Evolutionary conservation across 1,140 invertebrate species (phyloP), one percentile per base, ranked within the genome.

Genomic region (Drosophila tristis): DNA sequence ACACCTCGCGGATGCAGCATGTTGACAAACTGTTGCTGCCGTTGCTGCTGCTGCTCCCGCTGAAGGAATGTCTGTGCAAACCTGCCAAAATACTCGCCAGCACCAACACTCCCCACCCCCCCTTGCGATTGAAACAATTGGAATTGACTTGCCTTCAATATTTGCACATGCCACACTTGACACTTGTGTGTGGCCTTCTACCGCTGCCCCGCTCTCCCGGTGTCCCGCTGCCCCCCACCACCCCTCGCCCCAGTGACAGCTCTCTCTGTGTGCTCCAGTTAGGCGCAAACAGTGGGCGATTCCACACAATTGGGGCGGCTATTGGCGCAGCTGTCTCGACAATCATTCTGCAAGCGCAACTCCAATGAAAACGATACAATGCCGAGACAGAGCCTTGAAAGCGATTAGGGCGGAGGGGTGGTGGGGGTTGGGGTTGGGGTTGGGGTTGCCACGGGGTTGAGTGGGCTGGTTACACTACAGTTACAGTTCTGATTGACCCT

Each of bases 61-160:
- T 60, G 50, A 58, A 58, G 68, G 25, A 56, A 48, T 51, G 65
- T 47, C 60, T 78, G 54, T 63, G 67, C 65, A 70, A 71, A 65
- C 58, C 58, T 44, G 54, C 13, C 49, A n/a, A 35, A 56, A 63
- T 43, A 50, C 26, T 39, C 35, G 2, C 20, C 20, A 20, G 31
- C 4, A n/a, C n/a, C 9, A 9, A 25, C 15, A 16, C 16, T 16
- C 16, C 16, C 16, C 16, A 0, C 4, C 26, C 2, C 3, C 0
- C 23, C 23, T 11, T 54, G n/a, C 26, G 31, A 47, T 48, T 48
- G 25, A 16, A 70, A 67, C 64, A 55, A 60, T 49, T 62, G 44
- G 51, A 43, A 26, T 63, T 53, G 49, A 62, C 62, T 68, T 61
- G 78, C 58, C 60, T 50, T 56, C 47, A 85, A 85, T 86, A 85